Base-by-base conservation (phyloP, 2,888 invertebrate species). In the Volucella inanis region DNA sequence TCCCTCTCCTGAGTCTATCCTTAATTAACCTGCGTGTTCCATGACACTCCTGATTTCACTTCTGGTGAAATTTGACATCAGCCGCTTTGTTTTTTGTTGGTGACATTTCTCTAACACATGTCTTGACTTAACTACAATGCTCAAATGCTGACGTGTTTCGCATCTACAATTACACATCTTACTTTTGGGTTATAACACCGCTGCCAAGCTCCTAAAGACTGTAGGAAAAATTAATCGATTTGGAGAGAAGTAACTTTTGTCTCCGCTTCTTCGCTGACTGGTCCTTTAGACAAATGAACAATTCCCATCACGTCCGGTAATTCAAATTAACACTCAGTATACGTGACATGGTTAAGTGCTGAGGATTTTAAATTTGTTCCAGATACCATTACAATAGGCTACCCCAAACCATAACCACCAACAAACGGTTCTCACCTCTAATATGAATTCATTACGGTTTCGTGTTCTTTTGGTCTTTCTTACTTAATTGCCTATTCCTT, bases 301-400 rank as follows among this genome's bases (percentile, higher is more conserved):
- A 88, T 88, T 88, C 89, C 89, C 88, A 88, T 90, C 91, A 90
- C 88, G 88, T 88, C 87, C 88, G 88, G 89, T 90, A 90, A 91
- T 90, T 90, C 89, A 90, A 91, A 91, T 90, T 90, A 91, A 90
- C 90, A 90, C 89, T 87, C 87, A 87, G 84, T 76, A 55, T 71
- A 85, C 85, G 85, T 85, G 85, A 85, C 85, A 85, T 81, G 77
- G 85, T 85, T 85, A 85, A 85, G 72, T 81, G 85, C 72, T 67
- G 72, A 72, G 65, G 75, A 76, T 84, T 84, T 84, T 84, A 84
- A 84, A 80, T 80, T 84, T 68, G 50, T 31, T 31, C 31, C 31
- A 57, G 67, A 43, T 52, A 68, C 76, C 31, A 39, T 59, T 18
- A 3, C 64, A 47, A n/a, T 18, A 12, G 61, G 10, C 45, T 31